Conservation (phyloP, 1,140 invertebrate species). For the Teleopsis dalmanni region DNA sequence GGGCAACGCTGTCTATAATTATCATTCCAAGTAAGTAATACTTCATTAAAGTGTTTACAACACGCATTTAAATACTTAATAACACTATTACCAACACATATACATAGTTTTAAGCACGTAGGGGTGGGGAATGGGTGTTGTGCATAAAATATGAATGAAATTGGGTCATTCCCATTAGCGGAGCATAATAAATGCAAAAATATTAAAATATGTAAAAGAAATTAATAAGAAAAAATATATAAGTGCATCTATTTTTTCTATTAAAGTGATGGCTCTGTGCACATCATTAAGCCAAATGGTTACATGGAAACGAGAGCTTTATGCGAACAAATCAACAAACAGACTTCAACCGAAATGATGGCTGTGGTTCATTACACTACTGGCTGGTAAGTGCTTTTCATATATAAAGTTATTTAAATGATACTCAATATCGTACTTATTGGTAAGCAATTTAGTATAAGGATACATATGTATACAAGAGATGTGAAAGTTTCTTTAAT, state of each 20-base stretch:
- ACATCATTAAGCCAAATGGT: slow-evolving; percentile 44
- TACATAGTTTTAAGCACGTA: too few species aligned
- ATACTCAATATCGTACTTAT: neutral
- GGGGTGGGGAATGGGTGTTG: too few species aligned
- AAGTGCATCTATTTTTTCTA: slow-evolving; percentile 3
- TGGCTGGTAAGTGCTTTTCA: slow-evolving; percentile 51
- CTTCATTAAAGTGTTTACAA: too few species aligned
- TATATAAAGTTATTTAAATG: neutral
- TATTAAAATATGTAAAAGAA: neutral
- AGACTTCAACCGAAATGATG: slow-evolving; percentile 44
- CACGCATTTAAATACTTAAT: too few species aligned
- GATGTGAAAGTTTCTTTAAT: too few species aligned
- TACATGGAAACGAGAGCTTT: slow-evolving; percentile 43
- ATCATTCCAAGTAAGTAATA: slow-evolving; percentile 43
- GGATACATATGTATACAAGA: too few species aligned
- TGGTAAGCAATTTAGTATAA: too few species aligned
- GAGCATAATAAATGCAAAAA: too few species aligned
- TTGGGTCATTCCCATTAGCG: too few species aligned
- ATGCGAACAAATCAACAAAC: slow-evolving; percentile 45
- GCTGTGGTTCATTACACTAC: slow-evolving; percentile 50
- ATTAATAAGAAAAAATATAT: neutral
- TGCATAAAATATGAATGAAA: too few species aligned
- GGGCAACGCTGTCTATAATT: slow-evolving; percentile 42
- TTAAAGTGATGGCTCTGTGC: slow-evolving; percentile 42
- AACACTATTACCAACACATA: too few species aligned